Evolutionary conservation across 2,113 vertebrate species (phyloP).

Genomic region (Lepus timidus): DNA sequence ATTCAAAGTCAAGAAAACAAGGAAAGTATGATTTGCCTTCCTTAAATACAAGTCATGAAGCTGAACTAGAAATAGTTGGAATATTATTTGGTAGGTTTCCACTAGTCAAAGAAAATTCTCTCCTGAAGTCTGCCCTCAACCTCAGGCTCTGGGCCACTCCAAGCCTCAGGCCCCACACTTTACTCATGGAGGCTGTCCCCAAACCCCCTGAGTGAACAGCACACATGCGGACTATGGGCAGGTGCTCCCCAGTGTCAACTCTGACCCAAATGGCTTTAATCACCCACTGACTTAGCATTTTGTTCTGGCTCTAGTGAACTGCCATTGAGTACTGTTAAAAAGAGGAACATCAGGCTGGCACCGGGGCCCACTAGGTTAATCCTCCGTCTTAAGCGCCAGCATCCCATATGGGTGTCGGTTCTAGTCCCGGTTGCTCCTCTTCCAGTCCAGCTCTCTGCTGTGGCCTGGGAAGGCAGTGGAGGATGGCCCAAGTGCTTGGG

Average conservation of each 20-base stretch:
- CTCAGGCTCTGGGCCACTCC: not conserved
- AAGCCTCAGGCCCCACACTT: not conserved
- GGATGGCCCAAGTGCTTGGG: too few relatives aligned
- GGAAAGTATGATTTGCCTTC: not conserved
- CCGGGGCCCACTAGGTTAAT: too few relatives aligned
- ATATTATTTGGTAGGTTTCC: not conserved
- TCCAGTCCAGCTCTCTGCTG: too few relatives aligned
- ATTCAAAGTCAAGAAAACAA: slow-evolving; percentile 44
- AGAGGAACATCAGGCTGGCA: not conserved
- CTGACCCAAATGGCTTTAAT: not conserved
- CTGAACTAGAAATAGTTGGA: not conserved
- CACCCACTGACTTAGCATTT: not conserved
- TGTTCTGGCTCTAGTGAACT: not conserved
- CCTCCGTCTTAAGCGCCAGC: too few relatives aligned
- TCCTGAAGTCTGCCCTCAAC: not conserved
- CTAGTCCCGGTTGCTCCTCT: too few relatives aligned
- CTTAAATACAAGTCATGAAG: not conserved
- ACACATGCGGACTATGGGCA: not conserved
- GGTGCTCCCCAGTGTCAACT: not conserved
- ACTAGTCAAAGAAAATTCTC: not conserved
- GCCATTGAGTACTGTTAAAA: not conserved
- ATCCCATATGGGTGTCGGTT: too few relatives aligned
- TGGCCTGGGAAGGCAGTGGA: too few relatives aligned
- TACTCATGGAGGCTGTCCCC: rapidly evolving
- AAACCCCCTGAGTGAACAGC: not conserved